Evolutionary conservation across 2,888 invertebrate species (phyloP), one percentile per base, ranked within the genome.

Genomic region (Xylophagus ater): DNA sequence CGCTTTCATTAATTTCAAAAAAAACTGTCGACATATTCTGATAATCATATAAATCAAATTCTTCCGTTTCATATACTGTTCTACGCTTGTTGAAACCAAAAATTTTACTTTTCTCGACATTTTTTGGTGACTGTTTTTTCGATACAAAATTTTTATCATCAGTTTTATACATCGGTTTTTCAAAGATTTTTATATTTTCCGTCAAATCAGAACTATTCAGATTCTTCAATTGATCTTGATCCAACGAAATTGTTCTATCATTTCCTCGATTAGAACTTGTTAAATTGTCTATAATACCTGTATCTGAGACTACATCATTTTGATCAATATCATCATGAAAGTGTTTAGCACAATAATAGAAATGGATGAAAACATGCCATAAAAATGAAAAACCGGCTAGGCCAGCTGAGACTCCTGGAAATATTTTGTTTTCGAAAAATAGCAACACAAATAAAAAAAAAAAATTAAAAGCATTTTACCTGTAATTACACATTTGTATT

Each of bases 81-180:
- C 44, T 46, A 6, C 47, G 40, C 28, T 47, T 47, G 34, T 47
- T 47, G 28, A 43, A 43, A n/a, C 36, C 39, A 28, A 46, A 47
- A 7, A 49, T 41, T 39, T 46, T 46, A 9, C 30, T 42, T 33
- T 47, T 47, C 29, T 49, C 49, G 12, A 47, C 41, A 35, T 45
- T 45, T 40, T 48, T 46, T 4, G 36, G 19, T 12, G 35, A 34
- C 13, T 42, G 39, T 19, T 46, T 45, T 23, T 46, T 47, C 7
- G 47, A 43, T n/a, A 43, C 43, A 5, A 49, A 41, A 45, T 48
- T 48, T n/a, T 45, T 45, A 12, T 48, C 45, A 32, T 48, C 41
- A 2, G 46, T 45, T 38, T 40, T 47, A 21, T 42, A 45, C 33
- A 38, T 42, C 1, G 43, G 33, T 26, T 47, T 47, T 42, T 47